Base-by-base conservation (phyloP, 2,797 vertebrate species). In the Numenius phaeopus region DNA sequence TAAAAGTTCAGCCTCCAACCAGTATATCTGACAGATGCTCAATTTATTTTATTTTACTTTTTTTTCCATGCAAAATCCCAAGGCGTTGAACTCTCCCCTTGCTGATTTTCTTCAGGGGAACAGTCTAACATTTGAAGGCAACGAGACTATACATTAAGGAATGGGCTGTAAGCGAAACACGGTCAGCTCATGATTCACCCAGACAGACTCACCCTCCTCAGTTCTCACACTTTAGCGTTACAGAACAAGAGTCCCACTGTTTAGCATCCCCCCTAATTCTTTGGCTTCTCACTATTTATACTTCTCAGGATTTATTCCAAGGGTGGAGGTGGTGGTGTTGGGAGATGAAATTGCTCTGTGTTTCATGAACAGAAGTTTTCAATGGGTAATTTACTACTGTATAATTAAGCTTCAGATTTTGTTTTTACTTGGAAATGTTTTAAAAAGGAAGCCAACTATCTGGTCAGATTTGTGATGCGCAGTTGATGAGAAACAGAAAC, bases 221-320 rank as follows among this genome's bases (percentile, higher is more conserved):
- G 29, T 72, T 83, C 93, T 83, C 88, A 83, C 88, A 59, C 91
- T 86, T 64, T 44, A 52, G 65, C 8, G 11, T 77, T 69, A 27
- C 88, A 69, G 82, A 93, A 85, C 82, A 91, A 71, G 83, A 93
- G 64, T n/a, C 59, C 71, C 94, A 62, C 84, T 93, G 49, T 79
- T 94, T 30, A 24, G 37, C 76, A 83, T 52, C 86, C 62, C 76
- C 86, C 79, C 18, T 44, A 22, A 52, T 85, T 91, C 90, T 75
- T 76, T 22, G 66, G 83, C 46, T 87, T 82, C 93, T 89, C 62
- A 32, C 62, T 79, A 72, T 62, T 71, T 75, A 16, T 58, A 55
- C 37, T 59, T 69, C 3, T 2, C 44, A 85, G 89, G 88, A 87
- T 76, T 76, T 81, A 59, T 93, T 79, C 93, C 93, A 87, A 29